These are phyloP conservation scores for Todus mexicanus DNA, from an alignment of 2,797 vertebrate species.

Conservation along the genomic window DNA sequence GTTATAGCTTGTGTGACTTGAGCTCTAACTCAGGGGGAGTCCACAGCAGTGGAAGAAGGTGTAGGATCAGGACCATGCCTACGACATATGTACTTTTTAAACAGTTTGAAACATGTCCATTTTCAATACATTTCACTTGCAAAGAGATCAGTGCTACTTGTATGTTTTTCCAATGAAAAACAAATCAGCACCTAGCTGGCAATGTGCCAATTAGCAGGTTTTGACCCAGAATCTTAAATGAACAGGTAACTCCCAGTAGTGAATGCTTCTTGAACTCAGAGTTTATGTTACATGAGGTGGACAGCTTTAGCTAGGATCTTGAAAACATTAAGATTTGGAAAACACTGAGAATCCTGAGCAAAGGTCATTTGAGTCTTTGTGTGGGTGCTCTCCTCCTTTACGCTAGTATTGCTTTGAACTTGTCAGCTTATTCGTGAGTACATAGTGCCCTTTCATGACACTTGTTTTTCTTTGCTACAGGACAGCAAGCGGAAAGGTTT, in stretches of 20 bases:
- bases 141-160: too few species aligned
- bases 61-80: not conserved
- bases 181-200: not conserved
- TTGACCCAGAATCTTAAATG: not conserved
- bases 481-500: constrained; percentile 37
- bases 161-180: not conserved
- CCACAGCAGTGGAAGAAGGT: not conserved
- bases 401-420: not conserved
- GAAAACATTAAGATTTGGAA: not conserved
- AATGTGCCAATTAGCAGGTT: not conserved
- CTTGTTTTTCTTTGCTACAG: constrained; percentile 57
- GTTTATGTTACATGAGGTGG: not conserved
- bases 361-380: not conserved
- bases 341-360: not conserved
- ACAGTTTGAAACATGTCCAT: not conserved
- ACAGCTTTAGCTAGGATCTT: not conserved
- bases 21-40: not conserved
- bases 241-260: not conserved
- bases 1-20: not conserved
- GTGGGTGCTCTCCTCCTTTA: not conserved
- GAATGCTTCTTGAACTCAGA: not conserved
- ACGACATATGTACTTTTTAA: not conserved
- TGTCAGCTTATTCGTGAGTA: not conserved
- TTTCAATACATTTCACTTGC: too few species aligned
- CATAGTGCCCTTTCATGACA: not conserved